A percentile compares a stretch with the other conserved stretches of the same genome.
Conservation (phyloP, 2,113 vertebrate species). For the Odontesthes bonariensis region DNA sequence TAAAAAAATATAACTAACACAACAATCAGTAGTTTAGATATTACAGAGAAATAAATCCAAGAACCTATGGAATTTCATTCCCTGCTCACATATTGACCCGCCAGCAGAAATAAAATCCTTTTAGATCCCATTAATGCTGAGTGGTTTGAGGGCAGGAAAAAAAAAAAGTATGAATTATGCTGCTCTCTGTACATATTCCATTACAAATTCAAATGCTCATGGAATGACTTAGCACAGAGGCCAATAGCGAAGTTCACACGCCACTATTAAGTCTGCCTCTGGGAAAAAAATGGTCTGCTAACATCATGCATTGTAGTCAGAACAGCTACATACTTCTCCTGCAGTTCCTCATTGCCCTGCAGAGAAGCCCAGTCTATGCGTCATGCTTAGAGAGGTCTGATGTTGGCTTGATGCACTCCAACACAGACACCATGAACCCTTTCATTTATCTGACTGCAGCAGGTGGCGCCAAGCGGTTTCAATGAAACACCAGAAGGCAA, state of each 20-base stretch:
- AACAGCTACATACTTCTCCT: slow-evolving; percentile 35
- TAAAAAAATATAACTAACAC: slow-evolving; percentile 18
- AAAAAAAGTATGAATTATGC: slow-evolving; percentile 10
- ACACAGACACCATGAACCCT: slow-evolving; percentile 17
- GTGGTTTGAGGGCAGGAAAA: slow-evolving; percentile 10
- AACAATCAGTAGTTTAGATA: slow-evolving; percentile 20
- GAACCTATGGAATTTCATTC: slow-evolving; percentile 18
- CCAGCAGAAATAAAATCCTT: slow-evolving; percentile 49
- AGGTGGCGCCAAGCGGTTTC: slow-evolving; percentile 71
- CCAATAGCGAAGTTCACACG: slow-evolving; percentile 19
- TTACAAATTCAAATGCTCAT: slow-evolving; percentile 44
- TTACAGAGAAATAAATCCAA: slow-evolving; percentile 37
- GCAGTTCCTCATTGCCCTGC: slow-evolving; percentile 11
- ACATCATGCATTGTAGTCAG: slow-evolving; percentile 36
- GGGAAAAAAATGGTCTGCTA: slow-evolving; percentile 12
- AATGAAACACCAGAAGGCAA: slow-evolving; percentile 52
- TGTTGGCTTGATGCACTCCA: slow-evolving; percentile 15
- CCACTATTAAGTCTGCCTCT: slow-evolving; percentile 24
- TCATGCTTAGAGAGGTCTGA: slow-evolving; percentile 39
- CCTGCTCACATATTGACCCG: slow-evolving; percentile 38
- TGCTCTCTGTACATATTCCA: slow-evolving; percentile 26
- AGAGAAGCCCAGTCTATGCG: slow-evolving; percentile 19
- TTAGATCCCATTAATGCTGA: slow-evolving; percentile 45
- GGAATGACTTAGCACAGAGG: slow-evolving; percentile 28
- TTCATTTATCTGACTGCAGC: slow-evolving; percentile 62